Conservation (phyloP, 2,797 vertebrate genomes). For the Acrossocheilus wenchowensis region DNA sequence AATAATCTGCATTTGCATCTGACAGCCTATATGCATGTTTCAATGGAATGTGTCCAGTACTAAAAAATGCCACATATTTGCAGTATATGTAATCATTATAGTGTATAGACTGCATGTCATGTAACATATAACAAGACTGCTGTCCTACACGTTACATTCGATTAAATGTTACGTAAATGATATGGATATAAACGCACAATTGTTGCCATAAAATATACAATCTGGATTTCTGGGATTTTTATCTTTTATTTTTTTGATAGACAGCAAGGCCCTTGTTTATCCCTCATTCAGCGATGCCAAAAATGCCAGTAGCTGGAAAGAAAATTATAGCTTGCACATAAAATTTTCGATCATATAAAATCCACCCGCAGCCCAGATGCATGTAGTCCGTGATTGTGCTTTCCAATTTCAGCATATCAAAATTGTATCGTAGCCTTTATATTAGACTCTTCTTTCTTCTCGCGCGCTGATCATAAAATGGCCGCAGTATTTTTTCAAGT, state of each 20-base stretch:
- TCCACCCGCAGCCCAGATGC: background rate
- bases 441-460: slow-evolving; percentile 28
- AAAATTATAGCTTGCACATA: slow-evolving; percentile 15
- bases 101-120: background rate
- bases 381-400: background rate
- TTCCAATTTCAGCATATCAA: background rate
- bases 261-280: slow-evolving; percentile 36
- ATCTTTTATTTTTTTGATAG: background rate
- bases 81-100: background rate
- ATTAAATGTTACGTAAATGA: background rate
- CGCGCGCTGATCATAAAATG: slow-evolving; percentile 57
- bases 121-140: background rate
- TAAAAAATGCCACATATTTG: background rate
- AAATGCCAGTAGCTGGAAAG: background rate
- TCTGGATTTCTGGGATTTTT: background rate
- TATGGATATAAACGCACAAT: background rate
- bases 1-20: background rate
- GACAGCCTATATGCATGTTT: background rate
- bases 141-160: background rate
- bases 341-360: slow-evolving; percentile 10
- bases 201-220: slow-evolving; percentile 4
- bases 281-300: slow-evolving; percentile 11
- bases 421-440: slow-evolving; percentile 30
- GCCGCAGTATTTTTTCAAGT: slow-evolving; percentile 56
- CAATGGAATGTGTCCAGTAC: background rate